phyloP scores from a whole-genome alignment of 2,113 vertebrate genomes.

The Engraulis encrasicolus region DNA sequence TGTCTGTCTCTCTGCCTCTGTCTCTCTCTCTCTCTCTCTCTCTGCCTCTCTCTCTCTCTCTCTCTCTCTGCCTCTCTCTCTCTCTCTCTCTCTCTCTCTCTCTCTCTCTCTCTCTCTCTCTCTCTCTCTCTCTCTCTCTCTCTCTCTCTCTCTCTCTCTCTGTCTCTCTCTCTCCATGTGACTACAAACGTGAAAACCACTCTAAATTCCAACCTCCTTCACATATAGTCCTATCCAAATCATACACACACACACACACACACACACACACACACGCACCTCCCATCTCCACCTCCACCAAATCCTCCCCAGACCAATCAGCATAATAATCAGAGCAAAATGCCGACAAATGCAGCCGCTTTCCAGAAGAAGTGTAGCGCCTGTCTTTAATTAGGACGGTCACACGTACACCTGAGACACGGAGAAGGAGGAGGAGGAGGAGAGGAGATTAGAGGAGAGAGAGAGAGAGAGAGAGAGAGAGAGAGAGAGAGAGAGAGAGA shows the following conservation, averaged over 20 bases:
- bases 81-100: neutral
- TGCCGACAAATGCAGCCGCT: slow-evolving; percentile 32
- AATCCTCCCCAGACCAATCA: slow-evolving; percentile 41
- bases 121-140: slow-evolving; percentile 22
- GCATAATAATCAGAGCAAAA: slow-evolving; percentile 43
- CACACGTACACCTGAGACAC: neutral
- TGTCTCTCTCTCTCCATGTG: slow-evolving; percentile 47
- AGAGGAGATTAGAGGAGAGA: neutral
- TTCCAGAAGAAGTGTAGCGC: neutral
- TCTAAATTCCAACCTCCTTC: slow-evolving; percentile 24
- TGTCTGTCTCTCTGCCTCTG: neutral
- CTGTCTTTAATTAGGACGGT: slow-evolving; percentile 43
- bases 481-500: neutral
- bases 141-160: neutral
- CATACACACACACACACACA: slow-evolving; percentile 52
- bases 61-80: too few relatives aligned
- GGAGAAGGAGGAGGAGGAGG: slow-evolving; percentile 32
- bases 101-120: neutral
- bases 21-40: neutral
- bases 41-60: neutral
- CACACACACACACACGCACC: slow-evolving; percentile 35
- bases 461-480: neutral
- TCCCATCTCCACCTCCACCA: neutral
- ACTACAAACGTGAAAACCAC: neutral
- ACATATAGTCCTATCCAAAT: slow-evolving; percentile 27